These are phyloP conservation scores for Odontocolon sp. DNA, from an alignment of 2,888 invertebrate genomes.

Conservation along the genomic window DNA sequence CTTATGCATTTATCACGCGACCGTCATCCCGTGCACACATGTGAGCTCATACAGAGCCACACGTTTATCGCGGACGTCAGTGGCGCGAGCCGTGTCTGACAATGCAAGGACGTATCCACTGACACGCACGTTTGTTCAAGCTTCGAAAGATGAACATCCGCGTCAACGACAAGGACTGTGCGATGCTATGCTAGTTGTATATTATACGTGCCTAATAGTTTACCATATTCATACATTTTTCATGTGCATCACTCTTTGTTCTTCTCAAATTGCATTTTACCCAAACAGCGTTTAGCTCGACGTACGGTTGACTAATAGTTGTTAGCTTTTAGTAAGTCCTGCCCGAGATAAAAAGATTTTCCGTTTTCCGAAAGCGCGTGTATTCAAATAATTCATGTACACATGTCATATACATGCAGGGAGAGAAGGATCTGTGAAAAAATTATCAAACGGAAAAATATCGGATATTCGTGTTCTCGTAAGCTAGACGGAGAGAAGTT, in stretches of 20 bases:
- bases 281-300: too few species aligned
- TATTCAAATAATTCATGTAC: too few species aligned
- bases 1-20: slow-evolving; percentile 60
- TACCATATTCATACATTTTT: too few species aligned
- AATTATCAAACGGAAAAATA: too few species aligned
- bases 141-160: slow-evolving; percentile 56
- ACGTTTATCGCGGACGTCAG: slow-evolving; percentile 52
- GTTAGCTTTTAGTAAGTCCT: neutral
- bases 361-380: too few species aligned
- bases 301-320: neutral
- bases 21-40: slow-evolving; percentile 36
- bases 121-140: slow-evolving; percentile 60
- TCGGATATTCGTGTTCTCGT: too few species aligned
- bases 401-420: too few species aligned
- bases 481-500: too few species aligned
- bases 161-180: slow-evolving; percentile 33
- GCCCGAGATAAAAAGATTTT: neutral
- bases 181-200: neutral
- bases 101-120: slow-evolving; percentile 58
- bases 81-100: slow-evolving; percentile 50
- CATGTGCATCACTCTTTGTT: too few species aligned
- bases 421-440: too few species aligned
- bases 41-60: slow-evolving; percentile 22
- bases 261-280: neutral
- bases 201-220: neutral